Evolutionary conservation across 1,140 invertebrate species (phyloP).

Genomic region (Thaumatotibia leucotreta): DNA sequence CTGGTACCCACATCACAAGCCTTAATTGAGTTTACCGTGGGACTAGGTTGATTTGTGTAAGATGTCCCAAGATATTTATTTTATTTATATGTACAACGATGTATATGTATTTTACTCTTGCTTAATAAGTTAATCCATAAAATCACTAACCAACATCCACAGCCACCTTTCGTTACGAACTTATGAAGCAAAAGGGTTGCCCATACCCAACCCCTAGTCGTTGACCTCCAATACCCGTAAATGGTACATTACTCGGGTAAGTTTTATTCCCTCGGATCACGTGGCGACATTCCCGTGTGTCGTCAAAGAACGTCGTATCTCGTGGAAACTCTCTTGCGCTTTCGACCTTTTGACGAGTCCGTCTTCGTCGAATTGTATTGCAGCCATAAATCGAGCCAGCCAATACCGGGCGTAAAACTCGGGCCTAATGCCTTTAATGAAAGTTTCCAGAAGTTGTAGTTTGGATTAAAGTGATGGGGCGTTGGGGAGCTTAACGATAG

Average conservation of each 20-base stretch:
- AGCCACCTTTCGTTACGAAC: neutral
- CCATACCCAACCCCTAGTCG: neutral
- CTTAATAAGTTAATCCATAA: neutral
- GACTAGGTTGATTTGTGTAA: no score
- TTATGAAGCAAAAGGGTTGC: neutral
- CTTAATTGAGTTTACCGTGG: no score
- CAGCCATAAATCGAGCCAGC: constrained; percentile 4
- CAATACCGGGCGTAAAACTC: constrained; percentile 5
- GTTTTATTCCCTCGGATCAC: neutral
- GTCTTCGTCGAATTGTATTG: constrained; percentile 8
- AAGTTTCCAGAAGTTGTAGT: neutral
- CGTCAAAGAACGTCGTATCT: neutral
- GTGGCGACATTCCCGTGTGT: constrained; percentile 1
- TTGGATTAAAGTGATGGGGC: neutral
- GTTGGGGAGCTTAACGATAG: neutral
- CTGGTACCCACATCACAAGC: no score
- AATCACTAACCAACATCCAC: neutral
- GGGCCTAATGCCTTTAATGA: constrained; percentile 8
- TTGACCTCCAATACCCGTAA: neutral
- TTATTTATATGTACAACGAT: no score
- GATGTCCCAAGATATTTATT: no score
- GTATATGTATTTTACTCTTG: no score
- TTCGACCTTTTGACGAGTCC: neutral
- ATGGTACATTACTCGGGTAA: neutral
- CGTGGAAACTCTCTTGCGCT: neutral